Conservation (phyloP, 2,888 invertebrate species). For the Agrotis exclamationis region DNA sequence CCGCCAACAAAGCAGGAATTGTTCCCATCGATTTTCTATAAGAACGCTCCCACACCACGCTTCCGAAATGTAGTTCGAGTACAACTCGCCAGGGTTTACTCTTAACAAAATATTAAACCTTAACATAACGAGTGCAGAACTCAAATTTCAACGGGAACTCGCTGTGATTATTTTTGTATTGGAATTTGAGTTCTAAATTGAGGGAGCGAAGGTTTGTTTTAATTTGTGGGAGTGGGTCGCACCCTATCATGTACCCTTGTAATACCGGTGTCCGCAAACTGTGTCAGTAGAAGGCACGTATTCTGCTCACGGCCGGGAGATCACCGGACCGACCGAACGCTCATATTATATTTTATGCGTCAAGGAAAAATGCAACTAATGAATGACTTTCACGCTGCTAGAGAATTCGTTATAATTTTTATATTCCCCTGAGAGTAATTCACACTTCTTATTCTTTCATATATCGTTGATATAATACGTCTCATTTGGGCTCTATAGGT, state of each 20-base stretch:
- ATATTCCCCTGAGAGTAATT: neutral
- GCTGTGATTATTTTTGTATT: slow-evolving; percentile 13
- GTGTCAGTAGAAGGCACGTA: slow-evolving; percentile 22
- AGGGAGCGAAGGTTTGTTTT: slow-evolving; percentile 29
- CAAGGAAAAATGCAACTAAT: slow-evolving; percentile 12
- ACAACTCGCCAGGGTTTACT: slow-evolving; percentile 10
- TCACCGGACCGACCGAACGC: slow-evolving; percentile 5
- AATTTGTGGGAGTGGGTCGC: slow-evolving; percentile 4
- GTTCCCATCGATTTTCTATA: slow-evolving; percentile 54
- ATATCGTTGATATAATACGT: neutral
- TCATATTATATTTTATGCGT: slow-evolving; percentile 27
- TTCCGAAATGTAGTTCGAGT: slow-evolving; percentile 18
- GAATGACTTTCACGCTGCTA: neutral
- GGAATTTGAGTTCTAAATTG: slow-evolving; percentile 42
- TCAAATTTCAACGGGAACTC: slow-evolving; percentile 33
- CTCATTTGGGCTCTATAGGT: neutral
- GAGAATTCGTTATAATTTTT: neutral
- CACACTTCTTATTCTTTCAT: neutral
- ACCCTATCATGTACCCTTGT: slow-evolving; percentile 30
- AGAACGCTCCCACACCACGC: slow-evolving; percentile 36
- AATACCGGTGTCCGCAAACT: slow-evolving; percentile 25
- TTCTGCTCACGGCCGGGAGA: slow-evolving; percentile 33
- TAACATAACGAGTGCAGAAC: slow-evolving; percentile 31
- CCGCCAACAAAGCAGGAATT: slow-evolving; percentile 15
- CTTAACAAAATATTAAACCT: slow-evolving; percentile 41